Evolutionary conservation across 37 sponge, comb jelly and placozoan species (phyloP).

Genomic region (Crambe crambe): DNA sequence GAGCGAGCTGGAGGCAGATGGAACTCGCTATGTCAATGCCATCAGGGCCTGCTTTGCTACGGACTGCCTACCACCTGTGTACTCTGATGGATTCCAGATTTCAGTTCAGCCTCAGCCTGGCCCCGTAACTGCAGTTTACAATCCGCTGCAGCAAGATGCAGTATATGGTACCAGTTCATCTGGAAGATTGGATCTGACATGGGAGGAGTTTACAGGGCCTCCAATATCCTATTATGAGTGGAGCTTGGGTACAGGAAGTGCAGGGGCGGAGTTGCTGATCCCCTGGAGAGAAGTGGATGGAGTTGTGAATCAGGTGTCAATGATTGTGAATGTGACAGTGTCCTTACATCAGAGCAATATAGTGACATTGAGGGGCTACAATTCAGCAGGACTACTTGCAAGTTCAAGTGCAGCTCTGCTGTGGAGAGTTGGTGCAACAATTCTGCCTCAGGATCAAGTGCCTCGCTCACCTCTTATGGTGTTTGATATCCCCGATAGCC

Average conservation of each 20-base stretch:
- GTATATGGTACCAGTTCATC: slow-evolving; percentile 28
- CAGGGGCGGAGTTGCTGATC: slow-evolving; percentile 17
- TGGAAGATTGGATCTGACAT: slow-evolving; percentile 27
- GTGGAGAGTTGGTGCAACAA: slow-evolving; percentile 10
- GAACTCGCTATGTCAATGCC: slow-evolving; percentile 18
- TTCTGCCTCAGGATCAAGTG: slow-evolving; percentile 8
- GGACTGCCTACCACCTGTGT: slow-evolving; percentile 57
- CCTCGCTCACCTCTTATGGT: slow-evolving; percentile 22
- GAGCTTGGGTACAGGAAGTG: slow-evolving; percentile 21
- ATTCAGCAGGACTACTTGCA: slow-evolving; percentile 28
- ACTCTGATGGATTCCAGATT: slow-evolving; percentile 55
- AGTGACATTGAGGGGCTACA: slow-evolving; percentile 35
- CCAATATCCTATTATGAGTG: slow-evolving; percentile 48
- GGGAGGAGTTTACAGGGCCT: slow-evolving; percentile 25
- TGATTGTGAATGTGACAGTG: slow-evolving; percentile 9
- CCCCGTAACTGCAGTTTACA: slow-evolving; percentile 31
- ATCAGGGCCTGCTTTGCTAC: slow-evolving; percentile 44
- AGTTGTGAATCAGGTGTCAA: background rate
- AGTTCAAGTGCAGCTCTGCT: background rate
- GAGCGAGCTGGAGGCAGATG: background rate
- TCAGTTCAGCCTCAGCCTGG: slow-evolving; percentile 23
- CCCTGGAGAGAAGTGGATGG: slow-evolving; percentile 35
- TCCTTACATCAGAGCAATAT: slow-evolving; percentile 22
- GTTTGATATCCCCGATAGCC: slow-evolving; percentile 26
- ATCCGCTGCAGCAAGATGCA: slow-evolving; percentile 15